Conservation (phyloP, 2,888 invertebrate species). For the Caenorhabditis virilis region DNA sequence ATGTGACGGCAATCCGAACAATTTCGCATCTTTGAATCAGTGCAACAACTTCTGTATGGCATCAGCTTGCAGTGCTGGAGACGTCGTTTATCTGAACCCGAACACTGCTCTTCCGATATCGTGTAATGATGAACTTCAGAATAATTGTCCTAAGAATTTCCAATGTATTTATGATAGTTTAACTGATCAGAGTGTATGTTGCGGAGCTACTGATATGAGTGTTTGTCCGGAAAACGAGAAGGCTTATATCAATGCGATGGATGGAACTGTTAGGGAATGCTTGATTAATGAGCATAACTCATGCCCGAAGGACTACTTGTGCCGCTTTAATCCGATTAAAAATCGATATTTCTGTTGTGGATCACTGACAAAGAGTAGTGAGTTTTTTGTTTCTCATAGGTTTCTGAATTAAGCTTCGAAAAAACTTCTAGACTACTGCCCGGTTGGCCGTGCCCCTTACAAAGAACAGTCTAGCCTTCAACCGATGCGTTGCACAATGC, state of each 20-base stretch:
- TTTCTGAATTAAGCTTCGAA: background rate
- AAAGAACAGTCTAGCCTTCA: conserved; percentile 50
- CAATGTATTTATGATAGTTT: conserved; percentile 50
- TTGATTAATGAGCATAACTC: conserved; percentile 56
- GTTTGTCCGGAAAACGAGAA: conserved; percentile 60
- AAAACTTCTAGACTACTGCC: conserved; percentile 48
- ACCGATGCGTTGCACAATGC: conserved; percentile 57
- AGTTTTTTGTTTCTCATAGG: background rate
- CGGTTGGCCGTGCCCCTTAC: conserved; percentile 52
- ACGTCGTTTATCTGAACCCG: conserved; percentile 59
- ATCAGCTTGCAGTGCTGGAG: conserved; percentile 54
- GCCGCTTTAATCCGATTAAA: conserved; percentile 53
- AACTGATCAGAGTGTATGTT: conserved; percentile 56
- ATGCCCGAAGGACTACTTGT: conserved; percentile 56
- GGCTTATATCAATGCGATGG: conserved; percentile 62
- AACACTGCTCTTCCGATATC: conserved; percentile 53
- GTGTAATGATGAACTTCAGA: conserved; percentile 56
- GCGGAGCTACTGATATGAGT: conserved; percentile 60
- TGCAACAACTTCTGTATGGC: conserved; percentile 56
- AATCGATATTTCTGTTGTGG: conserved; percentile 61
- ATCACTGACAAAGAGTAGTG: conserved; percentile 40
- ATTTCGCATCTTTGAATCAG: conserved; percentile 57
- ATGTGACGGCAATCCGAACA: conserved; percentile 62
- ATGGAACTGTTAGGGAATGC: conserved; percentile 55
- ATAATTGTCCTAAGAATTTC: conserved; percentile 59